Percentiles rank a stretch among this genome's conserved stretches.
phyloP scores from a whole-genome alignment of 2,888 invertebrate species.

The Antheraea assamensis region DNA sequence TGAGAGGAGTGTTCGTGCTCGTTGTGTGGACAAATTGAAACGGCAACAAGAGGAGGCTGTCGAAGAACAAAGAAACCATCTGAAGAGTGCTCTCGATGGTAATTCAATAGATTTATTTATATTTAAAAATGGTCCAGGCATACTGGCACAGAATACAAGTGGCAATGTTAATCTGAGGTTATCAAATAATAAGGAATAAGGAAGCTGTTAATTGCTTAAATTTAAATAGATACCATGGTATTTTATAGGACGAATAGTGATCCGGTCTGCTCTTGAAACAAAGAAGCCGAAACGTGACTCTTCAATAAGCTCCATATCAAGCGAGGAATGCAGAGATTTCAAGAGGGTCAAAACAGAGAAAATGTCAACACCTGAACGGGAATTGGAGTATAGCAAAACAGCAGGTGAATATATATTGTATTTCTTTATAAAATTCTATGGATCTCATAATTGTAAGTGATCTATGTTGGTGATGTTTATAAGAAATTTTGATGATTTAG shows the following conservation, averaged over 20 bases:
- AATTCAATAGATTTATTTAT: constrained; percentile 21
- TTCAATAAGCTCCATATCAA: constrained; percentile 65
- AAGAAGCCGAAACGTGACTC: constrained; percentile 65
- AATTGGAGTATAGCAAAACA: constrained; percentile 61
- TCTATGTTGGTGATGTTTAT: too few species aligned
- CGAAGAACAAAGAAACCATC: constrained; percentile 74
- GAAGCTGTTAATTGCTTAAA: too few species aligned
- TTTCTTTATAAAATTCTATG: background rate
- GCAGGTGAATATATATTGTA: constrained; percentile 40
- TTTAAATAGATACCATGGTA: background rate
- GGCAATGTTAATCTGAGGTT: too few species aligned
- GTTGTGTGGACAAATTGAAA: constrained; percentile 68
- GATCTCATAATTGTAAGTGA: too few species aligned
- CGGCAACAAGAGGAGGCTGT: constrained; percentile 75
- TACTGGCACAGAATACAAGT: too few species aligned
- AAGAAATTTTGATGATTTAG: too few species aligned
- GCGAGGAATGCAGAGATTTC: constrained; percentile 43
- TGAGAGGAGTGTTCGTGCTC: constrained; percentile 56
- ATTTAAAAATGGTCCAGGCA: background rate
- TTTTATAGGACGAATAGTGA: constrained; percentile 70
- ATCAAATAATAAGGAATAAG: too few species aligned
- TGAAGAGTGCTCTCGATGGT: constrained; percentile 81
- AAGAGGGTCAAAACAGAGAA: constrained; percentile 61
- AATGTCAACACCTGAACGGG: constrained; percentile 61
- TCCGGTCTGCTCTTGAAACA: constrained; percentile 71